These are phyloP conservation scores for Chelonia mydas DNA, from an alignment of 2,797 vertebrate genomes.

Conservation along the genomic window DNA sequence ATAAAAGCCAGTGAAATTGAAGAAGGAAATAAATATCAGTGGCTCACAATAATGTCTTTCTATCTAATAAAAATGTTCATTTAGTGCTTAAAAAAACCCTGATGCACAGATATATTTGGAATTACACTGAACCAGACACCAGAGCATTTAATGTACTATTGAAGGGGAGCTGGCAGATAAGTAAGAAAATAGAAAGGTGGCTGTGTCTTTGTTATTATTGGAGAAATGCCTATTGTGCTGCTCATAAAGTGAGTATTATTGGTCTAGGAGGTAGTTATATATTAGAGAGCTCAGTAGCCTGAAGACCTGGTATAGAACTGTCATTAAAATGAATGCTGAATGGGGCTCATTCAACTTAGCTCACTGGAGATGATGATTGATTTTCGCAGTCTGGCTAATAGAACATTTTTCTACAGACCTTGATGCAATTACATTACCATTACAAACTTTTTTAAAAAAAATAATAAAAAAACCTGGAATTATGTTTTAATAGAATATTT, in stretches of 20 bases:
- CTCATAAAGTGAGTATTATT: slow-evolving; percentile 57
- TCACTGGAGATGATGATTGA: slow-evolving; percentile 34
- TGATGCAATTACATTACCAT: slow-evolving; percentile 62
- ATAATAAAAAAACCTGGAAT: background rate
- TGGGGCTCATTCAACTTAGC: slow-evolving; percentile 57
- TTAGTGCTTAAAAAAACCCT: background rate
- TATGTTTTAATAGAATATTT: slow-evolving; percentile 74
- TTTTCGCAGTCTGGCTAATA: slow-evolving; percentile 67
- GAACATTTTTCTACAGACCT: slow-evolving; percentile 55
- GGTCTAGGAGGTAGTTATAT: slow-evolving; percentile 42
- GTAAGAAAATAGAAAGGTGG: slow-evolving; percentile 27
- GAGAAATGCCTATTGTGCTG: slow-evolving; percentile 32
- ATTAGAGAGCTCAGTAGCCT: slow-evolving; percentile 55
- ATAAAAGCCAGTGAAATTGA: background rate
- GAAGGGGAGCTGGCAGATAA: slow-evolving; percentile 18
- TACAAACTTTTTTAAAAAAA: slow-evolving; percentile 4
- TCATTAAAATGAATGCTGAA: slow-evolving; percentile 66
- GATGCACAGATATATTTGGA: background rate
- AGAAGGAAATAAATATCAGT: background rate
- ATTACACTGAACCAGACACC: background rate
- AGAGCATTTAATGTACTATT: background rate
- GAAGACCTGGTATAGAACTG: slow-evolving; percentile 44
- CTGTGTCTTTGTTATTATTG: slow-evolving; percentile 25
- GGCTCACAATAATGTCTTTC: background rate
- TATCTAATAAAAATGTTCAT: background rate